A percentile compares a stretch with the other conserved stretches of the same genome.
These are phyloP conservation scores for Bubalus kerabau DNA, from an alignment of 2,113 vertebrate species.

Conservation along the genomic window DNA sequence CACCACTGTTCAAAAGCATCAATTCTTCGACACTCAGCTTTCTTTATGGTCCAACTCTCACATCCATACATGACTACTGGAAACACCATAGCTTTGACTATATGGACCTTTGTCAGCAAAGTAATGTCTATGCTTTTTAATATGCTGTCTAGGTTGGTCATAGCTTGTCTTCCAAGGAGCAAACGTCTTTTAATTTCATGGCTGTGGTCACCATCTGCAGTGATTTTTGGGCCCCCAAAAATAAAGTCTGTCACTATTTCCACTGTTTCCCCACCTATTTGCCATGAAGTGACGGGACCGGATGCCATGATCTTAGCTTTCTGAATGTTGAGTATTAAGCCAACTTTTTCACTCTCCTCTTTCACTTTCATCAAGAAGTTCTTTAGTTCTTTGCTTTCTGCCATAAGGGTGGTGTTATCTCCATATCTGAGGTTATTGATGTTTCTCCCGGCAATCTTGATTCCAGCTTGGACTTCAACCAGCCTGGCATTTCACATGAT, in stretches of 20 bases:
- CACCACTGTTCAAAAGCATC: background rate
- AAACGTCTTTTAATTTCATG: background rate
- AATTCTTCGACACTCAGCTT: accelerated
- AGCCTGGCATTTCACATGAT: background rate
- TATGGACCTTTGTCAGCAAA: background rate
- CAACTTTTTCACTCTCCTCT: background rate
- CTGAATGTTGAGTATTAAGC: background rate
- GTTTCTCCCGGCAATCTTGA: background rate
- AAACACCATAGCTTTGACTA: background rate
- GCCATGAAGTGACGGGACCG: background rate
- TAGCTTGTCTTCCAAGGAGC: background rate
- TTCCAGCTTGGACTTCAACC: background rate
- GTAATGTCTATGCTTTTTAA: background rate
- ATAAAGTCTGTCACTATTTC: background rate
- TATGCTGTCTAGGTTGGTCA: background rate
- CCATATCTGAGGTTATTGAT: background rate
- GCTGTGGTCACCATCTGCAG: background rate
- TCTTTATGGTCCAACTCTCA: background rate
- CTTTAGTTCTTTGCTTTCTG: background rate
- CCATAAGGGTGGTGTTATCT: background rate
- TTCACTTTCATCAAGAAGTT: background rate
- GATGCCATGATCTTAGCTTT: background rate
- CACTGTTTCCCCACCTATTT: background rate
- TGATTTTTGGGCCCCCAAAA: background rate
- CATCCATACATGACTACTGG: background rate